Percentiles rank a stretch among this genome's conserved stretches.
phyloP scores from a whole-genome alignment of 1,140 invertebrate species.

The Coelopa frigida region DNA sequence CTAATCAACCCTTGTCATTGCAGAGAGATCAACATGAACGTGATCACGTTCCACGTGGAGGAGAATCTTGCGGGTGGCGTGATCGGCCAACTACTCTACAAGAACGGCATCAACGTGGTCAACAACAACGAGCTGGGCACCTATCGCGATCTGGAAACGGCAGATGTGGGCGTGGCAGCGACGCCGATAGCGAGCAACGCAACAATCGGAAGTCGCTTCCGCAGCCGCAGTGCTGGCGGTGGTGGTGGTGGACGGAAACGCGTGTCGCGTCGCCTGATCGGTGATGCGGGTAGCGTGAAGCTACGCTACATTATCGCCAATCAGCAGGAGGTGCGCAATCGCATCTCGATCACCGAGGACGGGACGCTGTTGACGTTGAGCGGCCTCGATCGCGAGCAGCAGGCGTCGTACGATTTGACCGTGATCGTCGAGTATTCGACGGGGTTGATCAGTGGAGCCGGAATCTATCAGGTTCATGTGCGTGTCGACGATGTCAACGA shows the following conservation, averaged over 20 bases:
- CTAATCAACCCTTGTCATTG: not conserved
- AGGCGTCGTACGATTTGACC: constrained; percentile 66
- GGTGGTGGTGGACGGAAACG: no score
- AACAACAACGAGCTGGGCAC: constrained; percentile 37
- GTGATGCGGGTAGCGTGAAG: constrained; percentile 30
- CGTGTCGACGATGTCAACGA: constrained; percentile 85
- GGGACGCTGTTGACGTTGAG: constrained; percentile 70
- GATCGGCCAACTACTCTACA: constrained; percentile 64
- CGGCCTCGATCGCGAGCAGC: constrained; percentile 68
- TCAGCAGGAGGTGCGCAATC: constrained; percentile 67
- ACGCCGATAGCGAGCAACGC: constrained; percentile 18
- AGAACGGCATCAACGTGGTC: constrained; percentile 47
- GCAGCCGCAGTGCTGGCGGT: constrained; percentile 21
- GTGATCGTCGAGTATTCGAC: constrained; percentile 68
- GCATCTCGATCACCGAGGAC: constrained; percentile 66
- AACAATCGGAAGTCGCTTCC: constrained; percentile 27
- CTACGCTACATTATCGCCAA: constrained; percentile 69
- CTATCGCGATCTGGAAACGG: constrained; percentile 20
- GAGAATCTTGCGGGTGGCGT: constrained; percentile 69
- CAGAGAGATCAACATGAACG: constrained; percentile 56
- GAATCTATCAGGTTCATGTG: constrained; percentile 70
- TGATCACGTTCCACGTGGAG: constrained; percentile 65
- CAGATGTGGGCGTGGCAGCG: not conserved
- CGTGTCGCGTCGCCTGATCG: constrained; percentile 2
- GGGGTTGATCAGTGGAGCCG: constrained; percentile 57